Evolutionary conservation across 1,140 invertebrate species (phyloP).

Genomic region (Trialeurodes vaporariorum): DNA sequence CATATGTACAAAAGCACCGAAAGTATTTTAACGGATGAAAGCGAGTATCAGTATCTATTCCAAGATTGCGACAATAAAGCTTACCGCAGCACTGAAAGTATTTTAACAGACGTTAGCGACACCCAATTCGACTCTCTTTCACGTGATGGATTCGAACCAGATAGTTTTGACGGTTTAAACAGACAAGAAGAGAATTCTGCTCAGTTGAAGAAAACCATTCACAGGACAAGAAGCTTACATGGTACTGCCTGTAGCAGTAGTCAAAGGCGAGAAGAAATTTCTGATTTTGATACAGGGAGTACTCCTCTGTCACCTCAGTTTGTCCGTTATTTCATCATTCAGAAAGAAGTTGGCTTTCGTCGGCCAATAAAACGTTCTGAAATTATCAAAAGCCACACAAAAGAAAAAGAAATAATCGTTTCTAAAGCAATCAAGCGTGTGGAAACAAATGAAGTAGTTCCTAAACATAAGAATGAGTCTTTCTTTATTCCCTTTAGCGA

Average conservation of each 20-base stretch:
- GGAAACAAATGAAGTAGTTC: constrained; percentile 1
- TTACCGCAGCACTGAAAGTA: constrained; percentile 37
- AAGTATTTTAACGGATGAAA: constrained; percentile 65
- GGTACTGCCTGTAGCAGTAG: constrained; percentile 32
- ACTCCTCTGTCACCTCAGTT: constrained; percentile 2
- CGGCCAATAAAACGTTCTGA: constrained; percentile 3
- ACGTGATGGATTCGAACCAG: constrained; percentile 32
- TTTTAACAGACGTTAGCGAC: constrained; percentile 38
- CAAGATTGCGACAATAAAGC: constrained; percentile 28
- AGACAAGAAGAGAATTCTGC: constrained; percentile 32
- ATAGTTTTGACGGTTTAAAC: constrained; percentile 23
- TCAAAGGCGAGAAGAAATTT: constrained; percentile 17
- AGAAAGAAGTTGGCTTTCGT: constrained; percentile 8
- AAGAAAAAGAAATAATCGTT: constrained; percentile 2
- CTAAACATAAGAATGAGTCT: constrained; percentile 23
- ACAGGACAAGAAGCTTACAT: constrained; percentile 38
- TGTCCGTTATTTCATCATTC: constrained; percentile 10
- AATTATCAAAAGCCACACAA: constrained; percentile 6
- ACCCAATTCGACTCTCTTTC: constrained; percentile 54
- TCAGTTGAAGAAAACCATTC: constrained; percentile 31
- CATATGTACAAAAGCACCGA: constrained; percentile 54
- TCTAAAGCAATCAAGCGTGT: too few relatives aligned
- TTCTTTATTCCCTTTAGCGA: constrained; percentile 24
- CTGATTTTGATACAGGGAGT: too few relatives aligned
- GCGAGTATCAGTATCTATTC: constrained; percentile 42